Evolutionary conservation across 2,113 vertebrate species (phyloP), one percentile per base, ranked within the genome.

Genomic region (Microcebus griseorufus): DNA sequence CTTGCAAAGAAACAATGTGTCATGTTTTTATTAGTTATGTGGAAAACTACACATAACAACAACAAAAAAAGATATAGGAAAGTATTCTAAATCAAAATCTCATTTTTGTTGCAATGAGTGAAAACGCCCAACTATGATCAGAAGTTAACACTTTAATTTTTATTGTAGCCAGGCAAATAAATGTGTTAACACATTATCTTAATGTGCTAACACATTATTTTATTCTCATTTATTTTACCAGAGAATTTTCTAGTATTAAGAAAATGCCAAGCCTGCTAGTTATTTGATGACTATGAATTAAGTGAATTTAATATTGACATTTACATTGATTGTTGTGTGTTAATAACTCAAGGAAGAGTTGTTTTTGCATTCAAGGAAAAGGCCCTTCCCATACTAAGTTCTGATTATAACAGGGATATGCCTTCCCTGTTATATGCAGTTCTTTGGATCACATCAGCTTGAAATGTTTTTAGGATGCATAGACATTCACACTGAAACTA

Each of bases 401-500:
- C 93, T 97, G 75, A 95, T 95, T 95, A 95, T 87, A 90, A 79
- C 7, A 83, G 39, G 7, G 37, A 18, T 39, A 34, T 62, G 5
- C 16, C 34, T 92, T 86, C 37, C 37, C 29, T 17, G 83, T 70
- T 39, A 90, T 42, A 93, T 70, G 73, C 11, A 37, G 22, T 80
- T 64, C 60, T 92, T 84, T 90, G 79, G 45, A 76, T 62, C 92
- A 23, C 69, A 97, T 97, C 93, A 95, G 14, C 37, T 70, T 67
- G 5, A 94, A 93, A 92, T 95, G 83, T 27, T 93, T 95, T 97
- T 67, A 95, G 81, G 81, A 83, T 86, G 39, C 29, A 70, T 6
- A 96, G 76, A 80, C 82, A 84, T 96, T 95, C 94, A 81, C 62
- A 97, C 72, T 84, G 89, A 98, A 95, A 92, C 69, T 91, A 79